phyloP scores from a whole-genome alignment of 2,113 vertebrate species.

The Albula goreensis region DNA sequence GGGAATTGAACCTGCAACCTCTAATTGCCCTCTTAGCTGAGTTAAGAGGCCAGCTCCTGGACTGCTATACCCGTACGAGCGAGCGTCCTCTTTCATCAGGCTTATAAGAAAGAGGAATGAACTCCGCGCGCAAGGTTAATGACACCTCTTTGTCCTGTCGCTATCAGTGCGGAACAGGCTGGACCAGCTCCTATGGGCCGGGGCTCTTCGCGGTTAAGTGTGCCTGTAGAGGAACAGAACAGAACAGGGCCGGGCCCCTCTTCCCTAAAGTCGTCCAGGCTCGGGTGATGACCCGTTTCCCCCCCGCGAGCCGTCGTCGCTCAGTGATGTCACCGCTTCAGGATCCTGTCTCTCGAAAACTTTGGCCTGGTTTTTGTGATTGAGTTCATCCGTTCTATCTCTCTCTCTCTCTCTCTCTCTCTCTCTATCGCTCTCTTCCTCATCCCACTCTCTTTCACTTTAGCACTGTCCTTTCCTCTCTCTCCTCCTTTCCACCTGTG shows the following conservation, averaged over 20 bases:
- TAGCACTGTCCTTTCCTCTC: neutral
- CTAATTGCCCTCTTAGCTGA: no score
- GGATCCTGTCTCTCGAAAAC: conserved; percentile 3
- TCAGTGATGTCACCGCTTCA: conserved; percentile 44
- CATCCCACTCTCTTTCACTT: neutral
- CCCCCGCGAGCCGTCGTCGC: conserved; percentile 33
- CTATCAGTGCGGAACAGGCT: neutral
- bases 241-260: conserved; percentile 49
- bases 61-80: no score
- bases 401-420: conserved; percentile 3
- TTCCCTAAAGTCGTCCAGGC: conserved; percentile 17
- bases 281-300: conserved; percentile 28
- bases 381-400: conserved; percentile 34
- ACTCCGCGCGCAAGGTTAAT: neutral
- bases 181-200: no score
- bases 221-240: conserved; percentile 34
- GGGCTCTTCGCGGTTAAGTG: neutral
- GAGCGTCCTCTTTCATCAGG: no score
- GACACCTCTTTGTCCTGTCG: neutral
- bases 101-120: no score
- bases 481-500: conserved; percentile 26
- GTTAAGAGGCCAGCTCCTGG: no score
- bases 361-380: neutral
- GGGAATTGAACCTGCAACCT: no score
- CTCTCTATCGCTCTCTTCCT: neutral